These are phyloP conservation scores for Chloebia gouldiae DNA, from an alignment of 2,113 vertebrate genomes.

Conservation along the genomic window DNA sequence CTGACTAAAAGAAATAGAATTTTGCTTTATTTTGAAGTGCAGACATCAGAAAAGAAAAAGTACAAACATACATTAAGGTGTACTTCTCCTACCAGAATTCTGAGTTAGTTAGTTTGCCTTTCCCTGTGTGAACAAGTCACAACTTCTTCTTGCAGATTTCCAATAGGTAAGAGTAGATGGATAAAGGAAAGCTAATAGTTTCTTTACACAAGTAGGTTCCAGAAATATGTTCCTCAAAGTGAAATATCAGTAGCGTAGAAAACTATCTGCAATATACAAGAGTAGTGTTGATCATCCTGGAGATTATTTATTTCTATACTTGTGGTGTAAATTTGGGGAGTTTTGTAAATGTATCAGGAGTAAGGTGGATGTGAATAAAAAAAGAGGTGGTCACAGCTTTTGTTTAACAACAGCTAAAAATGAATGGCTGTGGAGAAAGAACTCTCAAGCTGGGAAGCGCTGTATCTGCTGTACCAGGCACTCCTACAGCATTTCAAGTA, in stretches of 20 bases:
- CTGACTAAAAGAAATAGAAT: neutral
- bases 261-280: neutral
- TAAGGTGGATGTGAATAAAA: neutral
- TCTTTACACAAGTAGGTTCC: neutral
- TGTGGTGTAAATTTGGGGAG: neutral
- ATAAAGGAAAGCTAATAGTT: neutral
- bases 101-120: neutral
- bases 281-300: neutral
- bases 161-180: neutral
- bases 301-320: neutral
- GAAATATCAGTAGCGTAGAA: neutral
- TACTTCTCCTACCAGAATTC: neutral
- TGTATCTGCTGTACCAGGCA: neutral
- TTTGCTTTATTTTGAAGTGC: neutral
- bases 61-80: neutral
- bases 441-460: neutral
- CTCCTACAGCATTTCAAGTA: slow-evolving; percentile 9
- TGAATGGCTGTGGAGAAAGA: neutral
- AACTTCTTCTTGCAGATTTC: neutral
- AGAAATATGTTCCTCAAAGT: neutral
- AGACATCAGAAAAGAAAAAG: neutral
- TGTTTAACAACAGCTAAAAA: neutral
- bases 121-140: neutral
- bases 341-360: neutral
- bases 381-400: neutral